Evolutionary conservation across 2,113 vertebrate genomes (phyloP).

Genomic region (Oreochromis tanganicae): DNA sequence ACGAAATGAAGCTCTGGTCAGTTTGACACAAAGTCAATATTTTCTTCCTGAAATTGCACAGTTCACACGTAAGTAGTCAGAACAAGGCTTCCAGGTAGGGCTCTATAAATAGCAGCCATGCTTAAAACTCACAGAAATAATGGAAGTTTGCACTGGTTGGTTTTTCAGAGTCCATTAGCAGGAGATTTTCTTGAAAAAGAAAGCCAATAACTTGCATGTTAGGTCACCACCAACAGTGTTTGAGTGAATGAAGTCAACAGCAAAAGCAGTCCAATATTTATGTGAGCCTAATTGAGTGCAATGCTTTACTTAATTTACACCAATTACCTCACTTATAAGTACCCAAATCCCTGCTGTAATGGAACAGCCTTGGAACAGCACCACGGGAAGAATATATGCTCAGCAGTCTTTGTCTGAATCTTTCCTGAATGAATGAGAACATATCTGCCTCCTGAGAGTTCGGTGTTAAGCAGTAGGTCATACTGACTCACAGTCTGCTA

Average conservation of each 20-base stretch:
- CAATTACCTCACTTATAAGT: not conserved
- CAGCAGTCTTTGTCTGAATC: not conserved
- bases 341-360: not conserved
- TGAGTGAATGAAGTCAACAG: not conserved
- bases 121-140: not conserved
- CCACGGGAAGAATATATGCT: not conserved
- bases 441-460: not conserved
- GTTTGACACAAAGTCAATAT: not conserved
- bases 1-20: not conserved
- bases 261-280: not conserved
- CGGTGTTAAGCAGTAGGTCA: not conserved
- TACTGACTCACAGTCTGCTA: conserved; percentile 15
- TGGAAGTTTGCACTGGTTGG: not conserved
- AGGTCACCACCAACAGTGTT: not conserved
- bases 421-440: not conserved
- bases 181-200: not conserved
- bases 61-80: not conserved
- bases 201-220: not conserved
- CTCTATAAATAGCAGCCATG: not conserved
- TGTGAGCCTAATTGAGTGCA: not conserved
- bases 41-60: not conserved
- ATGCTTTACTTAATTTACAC: not conserved
- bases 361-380: not conserved
- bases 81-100: not conserved
- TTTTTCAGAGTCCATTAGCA: not conserved